These are phyloP conservation scores for Holothuria leucospilota DNA, from an alignment of 53 echinoderm and acorn worm genomes.

Conservation along the genomic window DNA sequence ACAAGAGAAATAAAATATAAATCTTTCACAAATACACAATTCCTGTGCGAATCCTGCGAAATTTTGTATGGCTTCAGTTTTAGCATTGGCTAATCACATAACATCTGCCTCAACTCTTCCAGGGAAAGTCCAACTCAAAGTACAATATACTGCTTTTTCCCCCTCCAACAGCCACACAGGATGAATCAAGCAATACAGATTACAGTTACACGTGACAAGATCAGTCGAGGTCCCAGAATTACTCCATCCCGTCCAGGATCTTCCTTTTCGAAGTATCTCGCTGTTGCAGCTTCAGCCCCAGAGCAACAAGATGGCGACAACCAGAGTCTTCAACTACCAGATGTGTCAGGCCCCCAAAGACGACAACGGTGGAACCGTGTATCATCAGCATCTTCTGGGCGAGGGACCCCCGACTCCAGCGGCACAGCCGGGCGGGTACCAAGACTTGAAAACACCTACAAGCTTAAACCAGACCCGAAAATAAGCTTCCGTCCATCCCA, in stretches of 20 bases:
- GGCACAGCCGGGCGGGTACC: not conserved
- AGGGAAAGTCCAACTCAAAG: too few relatives aligned
- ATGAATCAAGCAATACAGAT: not conserved
- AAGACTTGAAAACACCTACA: constrained; percentile 52
- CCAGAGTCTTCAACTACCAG: not conserved
- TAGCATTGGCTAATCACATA: too few relatives aligned
- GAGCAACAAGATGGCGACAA: not conserved
- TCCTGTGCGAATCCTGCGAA: too few relatives aligned
- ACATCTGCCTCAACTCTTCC: too few relatives aligned
- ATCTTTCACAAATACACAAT: too few relatives aligned
- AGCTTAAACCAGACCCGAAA: constrained; percentile 24
- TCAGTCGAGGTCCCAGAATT: not conserved
- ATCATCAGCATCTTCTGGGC: not conserved
- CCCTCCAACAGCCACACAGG: too few relatives aligned
- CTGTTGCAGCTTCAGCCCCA: not conserved
- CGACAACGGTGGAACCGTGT: not conserved
- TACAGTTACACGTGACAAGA: not conserved
- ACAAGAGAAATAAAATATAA: too few relatives aligned
- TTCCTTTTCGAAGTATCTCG: not conserved
- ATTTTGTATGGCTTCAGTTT: too few relatives aligned
- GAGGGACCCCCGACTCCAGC: not conserved
- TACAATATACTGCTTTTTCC: too few relatives aligned
- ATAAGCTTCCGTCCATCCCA: not conserved
- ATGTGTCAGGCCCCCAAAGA: not conserved
- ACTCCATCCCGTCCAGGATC: not conserved